These are phyloP conservation scores for Mythimna vitellina DNA, from an alignment of 2,888 invertebrate genomes.

Conservation along the genomic window DNA sequence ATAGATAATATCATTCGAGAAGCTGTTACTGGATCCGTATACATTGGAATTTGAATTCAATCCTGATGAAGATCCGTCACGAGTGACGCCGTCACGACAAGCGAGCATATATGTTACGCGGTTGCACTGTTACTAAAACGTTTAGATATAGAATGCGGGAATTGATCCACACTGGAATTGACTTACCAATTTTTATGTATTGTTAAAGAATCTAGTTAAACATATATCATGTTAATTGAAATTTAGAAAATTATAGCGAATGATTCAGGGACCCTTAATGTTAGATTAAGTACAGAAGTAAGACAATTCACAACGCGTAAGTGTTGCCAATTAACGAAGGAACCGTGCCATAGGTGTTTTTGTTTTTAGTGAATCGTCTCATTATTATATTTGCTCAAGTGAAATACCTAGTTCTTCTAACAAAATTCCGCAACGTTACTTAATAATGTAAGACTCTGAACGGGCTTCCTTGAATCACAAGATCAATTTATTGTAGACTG, in stretches of 20 bases:
- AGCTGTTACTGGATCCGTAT: conserved; percentile 57
- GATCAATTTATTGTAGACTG: conserved; percentile 73
- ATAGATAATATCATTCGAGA: conserved; percentile 47
- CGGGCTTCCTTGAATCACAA: conserved; percentile 82
- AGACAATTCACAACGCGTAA: conserved; percentile 63
- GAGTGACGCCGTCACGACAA: conserved; percentile 42
- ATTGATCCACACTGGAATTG: conserved; percentile 66
- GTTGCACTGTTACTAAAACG: conserved; percentile 51
- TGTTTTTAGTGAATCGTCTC: conserved; percentile 75
- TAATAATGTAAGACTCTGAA: conserved; percentile 76
- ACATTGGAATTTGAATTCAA: conserved; percentile 28
- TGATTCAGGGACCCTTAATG: conserved; percentile 70
- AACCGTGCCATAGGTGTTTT: conserved; percentile 87
- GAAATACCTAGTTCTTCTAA: conserved; percentile 67
- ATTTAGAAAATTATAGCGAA: conserved; percentile 62
- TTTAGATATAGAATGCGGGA: conserved; percentile 55
- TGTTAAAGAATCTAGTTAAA: conserved; percentile 65
- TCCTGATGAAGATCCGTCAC: conserved; percentile 32
- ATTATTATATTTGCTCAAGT: conserved; percentile 83
- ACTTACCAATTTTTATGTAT: conserved; percentile 57
- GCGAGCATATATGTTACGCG: conserved; percentile 25
- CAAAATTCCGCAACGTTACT: conserved; percentile 72
- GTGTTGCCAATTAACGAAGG: conserved; percentile 81
- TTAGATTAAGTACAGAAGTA: conserved; percentile 72
- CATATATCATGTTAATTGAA: conserved; percentile 62